These are phyloP conservation scores for Acrocephalus kingi DNA, from an alignment of 2,113 vertebrate genomes.

Conservation along the genomic window DNA sequence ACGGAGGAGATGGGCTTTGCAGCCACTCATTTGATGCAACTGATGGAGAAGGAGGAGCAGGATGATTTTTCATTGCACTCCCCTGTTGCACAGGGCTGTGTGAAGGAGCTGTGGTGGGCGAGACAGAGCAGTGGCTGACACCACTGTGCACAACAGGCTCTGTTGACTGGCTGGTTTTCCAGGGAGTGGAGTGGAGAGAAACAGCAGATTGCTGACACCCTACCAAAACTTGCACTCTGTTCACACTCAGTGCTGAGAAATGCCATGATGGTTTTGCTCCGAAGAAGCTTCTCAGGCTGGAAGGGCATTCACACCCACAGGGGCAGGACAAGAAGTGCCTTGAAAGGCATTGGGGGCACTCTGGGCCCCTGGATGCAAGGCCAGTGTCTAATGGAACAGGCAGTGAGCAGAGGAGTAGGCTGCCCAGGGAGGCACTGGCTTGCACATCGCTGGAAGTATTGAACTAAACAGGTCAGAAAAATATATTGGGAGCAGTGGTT, in stretches of 20 bases:
- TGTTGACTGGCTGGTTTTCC: neutral
- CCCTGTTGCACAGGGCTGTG: no score
- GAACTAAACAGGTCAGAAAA: neutral
- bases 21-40: neutral
- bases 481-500: neutral
- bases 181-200: neutral
- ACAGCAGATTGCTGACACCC: neutral
- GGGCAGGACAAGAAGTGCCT: neutral
- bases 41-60: neutral
- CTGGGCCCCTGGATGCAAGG: neutral
- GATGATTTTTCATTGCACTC: neutral
- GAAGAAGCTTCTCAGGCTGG: neutral
- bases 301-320: neutral
- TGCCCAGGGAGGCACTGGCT: neutral
- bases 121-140: neutral
- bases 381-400: neutral
- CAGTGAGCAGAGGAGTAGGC: neutral
- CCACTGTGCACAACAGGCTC: neutral
- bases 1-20: neutral
- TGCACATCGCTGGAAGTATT: neutral
- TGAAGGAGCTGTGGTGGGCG: neutral
- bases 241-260: neutral
- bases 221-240: neutral
- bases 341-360: neutral
- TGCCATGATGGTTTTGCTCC: fast-evolving